These are phyloP conservation scores for Caradrina clavipalpis DNA, from an alignment of 2,888 invertebrate species.

Conservation along the genomic window DNA sequence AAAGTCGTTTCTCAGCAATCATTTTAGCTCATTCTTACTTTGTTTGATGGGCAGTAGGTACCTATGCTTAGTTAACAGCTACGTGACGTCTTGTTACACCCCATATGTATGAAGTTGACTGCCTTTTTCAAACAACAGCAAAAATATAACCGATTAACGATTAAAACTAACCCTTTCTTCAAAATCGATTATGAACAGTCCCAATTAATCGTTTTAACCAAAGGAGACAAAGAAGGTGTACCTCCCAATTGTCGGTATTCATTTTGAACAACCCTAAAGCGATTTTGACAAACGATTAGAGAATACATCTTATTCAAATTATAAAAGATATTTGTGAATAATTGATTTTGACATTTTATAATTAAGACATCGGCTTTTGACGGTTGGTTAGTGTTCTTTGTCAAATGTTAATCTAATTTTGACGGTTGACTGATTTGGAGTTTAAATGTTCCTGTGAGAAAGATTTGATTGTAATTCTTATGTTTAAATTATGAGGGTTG, in stretches of 20 bases:
- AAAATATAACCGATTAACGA: slow-evolving; percentile 23
- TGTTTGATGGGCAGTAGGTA: too few relatives aligned
- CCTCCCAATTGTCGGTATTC: slow-evolving; percentile 56
- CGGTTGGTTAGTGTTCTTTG: slow-evolving; percentile 77
- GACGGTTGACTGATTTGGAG: slow-evolving; percentile 77
- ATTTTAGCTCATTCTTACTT: too few relatives aligned
- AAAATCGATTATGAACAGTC: slow-evolving; percentile 53
- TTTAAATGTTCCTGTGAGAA: slow-evolving; percentile 76
- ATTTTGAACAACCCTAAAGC: slow-evolving; percentile 65
- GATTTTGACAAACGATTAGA: slow-evolving; percentile 79
- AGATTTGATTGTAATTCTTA: slow-evolving; percentile 57
- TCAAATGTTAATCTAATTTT: slow-evolving; percentile 79
- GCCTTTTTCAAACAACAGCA: not conserved
- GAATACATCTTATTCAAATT: slow-evolving; percentile 86
- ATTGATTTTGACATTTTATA: slow-evolving; percentile 84
- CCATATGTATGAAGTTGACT: too few relatives aligned
- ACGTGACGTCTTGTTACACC: too few relatives aligned
- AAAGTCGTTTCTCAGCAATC: too few relatives aligned
- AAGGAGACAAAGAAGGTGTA: slow-evolving; percentile 62
- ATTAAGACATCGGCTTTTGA: slow-evolving; percentile 70
- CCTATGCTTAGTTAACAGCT: too few relatives aligned
- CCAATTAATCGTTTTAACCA: slow-evolving; percentile 64
- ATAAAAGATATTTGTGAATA: slow-evolving; percentile 77
- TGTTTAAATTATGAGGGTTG: slow-evolving; percentile 27
- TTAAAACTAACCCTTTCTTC: slow-evolving; percentile 37